Evolutionary conservation across 2,113 vertebrate species (phyloP).

Genomic region (Dasyprocta punctata): DNA sequence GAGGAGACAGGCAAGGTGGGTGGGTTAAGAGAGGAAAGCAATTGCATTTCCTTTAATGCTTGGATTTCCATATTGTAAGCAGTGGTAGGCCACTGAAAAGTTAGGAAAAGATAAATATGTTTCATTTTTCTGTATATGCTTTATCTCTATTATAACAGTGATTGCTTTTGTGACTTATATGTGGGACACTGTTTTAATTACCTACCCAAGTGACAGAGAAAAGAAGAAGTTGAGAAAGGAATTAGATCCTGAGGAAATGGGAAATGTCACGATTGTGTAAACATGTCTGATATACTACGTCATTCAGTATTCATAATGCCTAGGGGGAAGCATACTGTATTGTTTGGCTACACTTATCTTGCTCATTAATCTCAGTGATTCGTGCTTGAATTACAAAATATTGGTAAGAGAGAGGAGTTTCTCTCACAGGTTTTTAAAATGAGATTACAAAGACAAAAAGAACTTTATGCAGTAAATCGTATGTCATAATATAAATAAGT

Average conservation of each 20-base stretch:
- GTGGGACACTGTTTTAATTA: background rate
- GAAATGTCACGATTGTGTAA: background rate
- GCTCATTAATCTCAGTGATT: background rate
- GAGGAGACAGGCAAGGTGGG: background rate
- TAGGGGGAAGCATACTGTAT: background rate
- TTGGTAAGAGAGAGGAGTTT: background rate
- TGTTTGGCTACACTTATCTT: background rate
- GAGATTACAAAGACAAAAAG: background rate
- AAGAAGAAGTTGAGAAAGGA: background rate
- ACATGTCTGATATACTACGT: background rate
- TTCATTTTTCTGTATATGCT: background rate
- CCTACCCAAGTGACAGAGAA: background rate
- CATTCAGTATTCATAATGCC: background rate
- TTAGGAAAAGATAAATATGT: background rate
- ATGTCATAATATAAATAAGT: background rate
- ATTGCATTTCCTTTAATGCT: background rate
- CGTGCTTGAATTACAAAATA: conserved; percentile 12
- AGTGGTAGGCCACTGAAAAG: background rate
- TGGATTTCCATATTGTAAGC: background rate
- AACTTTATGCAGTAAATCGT: background rate
- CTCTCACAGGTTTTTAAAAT: background rate
- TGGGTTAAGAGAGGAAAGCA: background rate
- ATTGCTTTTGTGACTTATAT: background rate
- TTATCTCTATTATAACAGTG: background rate
- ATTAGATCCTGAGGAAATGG: background rate